These are phyloP conservation scores for Xiphophorus maculatus DNA, from an alignment of 2,113 vertebrate species.

Conservation along the genomic window DNA sequence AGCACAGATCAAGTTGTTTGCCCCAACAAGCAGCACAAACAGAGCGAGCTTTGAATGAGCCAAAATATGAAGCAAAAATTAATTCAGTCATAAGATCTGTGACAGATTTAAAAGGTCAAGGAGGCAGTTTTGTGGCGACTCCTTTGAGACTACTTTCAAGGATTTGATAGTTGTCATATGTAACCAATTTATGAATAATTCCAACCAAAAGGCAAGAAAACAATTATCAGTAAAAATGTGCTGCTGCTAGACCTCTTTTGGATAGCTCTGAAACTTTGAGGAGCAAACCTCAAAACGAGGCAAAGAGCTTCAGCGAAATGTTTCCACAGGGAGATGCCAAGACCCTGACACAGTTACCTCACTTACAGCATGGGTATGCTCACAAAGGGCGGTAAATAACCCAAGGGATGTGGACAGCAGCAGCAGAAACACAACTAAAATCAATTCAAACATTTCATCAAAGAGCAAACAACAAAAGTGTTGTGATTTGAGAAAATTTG, in stretches of 20 bases:
- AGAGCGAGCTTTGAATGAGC: slow-evolving; percentile 2
- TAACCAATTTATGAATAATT: background rate
- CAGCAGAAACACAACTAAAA: slow-evolving; percentile 26
- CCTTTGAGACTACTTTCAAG: background rate
- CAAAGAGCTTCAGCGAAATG: slow-evolving; percentile 54
- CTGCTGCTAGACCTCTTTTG: background rate
- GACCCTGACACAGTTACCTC: slow-evolving; percentile 64
- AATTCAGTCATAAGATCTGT: background rate
- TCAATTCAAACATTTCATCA: background rate
- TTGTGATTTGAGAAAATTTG: too few species aligned
- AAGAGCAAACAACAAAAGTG: too few species aligned
- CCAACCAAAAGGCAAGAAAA: slow-evolving; percentile 5
- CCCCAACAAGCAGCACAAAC: slow-evolving; percentile 30
- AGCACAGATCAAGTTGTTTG: slow-evolving; percentile 31
- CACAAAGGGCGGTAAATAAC: slow-evolving; percentile 53
- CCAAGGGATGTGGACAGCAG: slow-evolving; percentile 41
- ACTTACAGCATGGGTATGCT: slow-evolving; percentile 44
- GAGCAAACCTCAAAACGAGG: background rate
- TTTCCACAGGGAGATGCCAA: slow-evolving; percentile 67
- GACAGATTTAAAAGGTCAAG: background rate
- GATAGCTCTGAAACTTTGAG: slow-evolving; percentile 13
- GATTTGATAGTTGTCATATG: background rate
- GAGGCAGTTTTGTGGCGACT: slow-evolving; percentile 2
- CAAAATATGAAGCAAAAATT: background rate
- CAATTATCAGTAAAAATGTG: background rate